Evolutionary conservation across 2,888 invertebrate genomes (phyloP).

Genomic region (Platycheirus albimanus): DNA sequence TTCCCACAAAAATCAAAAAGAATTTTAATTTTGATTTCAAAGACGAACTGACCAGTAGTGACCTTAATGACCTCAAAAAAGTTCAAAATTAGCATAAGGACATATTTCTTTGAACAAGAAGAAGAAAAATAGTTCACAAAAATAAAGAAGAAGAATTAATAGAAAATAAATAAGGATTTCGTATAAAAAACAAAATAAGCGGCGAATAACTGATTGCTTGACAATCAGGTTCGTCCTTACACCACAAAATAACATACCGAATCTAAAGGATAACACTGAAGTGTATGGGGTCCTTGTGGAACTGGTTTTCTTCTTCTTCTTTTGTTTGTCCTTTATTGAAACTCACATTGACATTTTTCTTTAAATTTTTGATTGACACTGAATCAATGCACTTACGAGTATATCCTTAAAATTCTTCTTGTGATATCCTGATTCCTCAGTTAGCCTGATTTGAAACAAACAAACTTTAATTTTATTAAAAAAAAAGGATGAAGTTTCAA

Average conservation of each 20-base stretch:
- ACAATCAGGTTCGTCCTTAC: slow-evolving; percentile 53
- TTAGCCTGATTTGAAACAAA: slow-evolving; percentile 44
- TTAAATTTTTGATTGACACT: slow-evolving; percentile 62
- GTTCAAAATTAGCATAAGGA: slow-evolving; percentile 54
- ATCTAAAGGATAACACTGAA: slow-evolving; percentile 63
- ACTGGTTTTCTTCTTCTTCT: slow-evolving; percentile 62
- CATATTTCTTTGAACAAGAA: slow-evolving; percentile 21
- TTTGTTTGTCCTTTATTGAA: slow-evolving; percentile 2
- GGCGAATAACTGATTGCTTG: slow-evolving; percentile 21
- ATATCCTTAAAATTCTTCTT: slow-evolving; percentile 26
- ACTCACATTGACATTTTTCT: slow-evolving; percentile 45
- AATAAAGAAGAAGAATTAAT: slow-evolving; percentile 60
- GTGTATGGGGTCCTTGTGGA: background rate
- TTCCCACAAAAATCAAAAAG: slow-evolving; percentile 70
- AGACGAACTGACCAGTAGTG: slow-evolving; percentile 66
- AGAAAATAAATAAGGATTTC: slow-evolving; percentile 68
- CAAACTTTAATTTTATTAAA: slow-evolving; percentile 42
- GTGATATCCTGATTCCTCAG: background rate
- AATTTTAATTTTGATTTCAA: slow-evolving; percentile 38
- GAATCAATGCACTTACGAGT: slow-evolving; percentile 59
- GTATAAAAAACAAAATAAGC: background rate
- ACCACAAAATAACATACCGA: slow-evolving; percentile 63
- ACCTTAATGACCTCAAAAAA: slow-evolving; percentile 73
- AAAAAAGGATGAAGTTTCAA: slow-evolving; percentile 49
- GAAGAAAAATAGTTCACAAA: slow-evolving; percentile 18